Base-by-base conservation (phyloP, 2,888 invertebrate genomes). In the Parelbella ahira region DNA sequence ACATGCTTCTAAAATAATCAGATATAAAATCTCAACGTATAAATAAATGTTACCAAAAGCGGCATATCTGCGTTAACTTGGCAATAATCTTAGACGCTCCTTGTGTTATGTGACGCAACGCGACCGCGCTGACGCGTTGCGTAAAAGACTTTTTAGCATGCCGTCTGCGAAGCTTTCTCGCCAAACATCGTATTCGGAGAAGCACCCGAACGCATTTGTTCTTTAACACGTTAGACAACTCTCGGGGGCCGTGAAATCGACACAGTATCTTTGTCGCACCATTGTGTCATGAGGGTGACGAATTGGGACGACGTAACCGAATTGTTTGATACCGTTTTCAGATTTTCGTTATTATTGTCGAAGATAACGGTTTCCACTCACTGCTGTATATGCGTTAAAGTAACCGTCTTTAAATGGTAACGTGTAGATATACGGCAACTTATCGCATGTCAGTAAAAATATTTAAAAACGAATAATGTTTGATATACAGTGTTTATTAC, bases 111-210 rank as follows among this genome's bases (percentile, higher is more conserved):
- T 77, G 73, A 76, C 53, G 80, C 70, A 82, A 84, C 60, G 42
- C 49, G 36, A 33, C 51, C 49, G 50, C 55, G 51, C 61, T 61
- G 53, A 59, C 54, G 55, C 48, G 61, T 84, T 86, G 78, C 81
- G 82, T 76, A 83, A 79, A 74, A 61, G 62, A 54, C 71, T 72
- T 72, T 75, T 83, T 82, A 81, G 78, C 82, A 84, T 84, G 77
- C 82, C 63, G 73, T 57, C 65, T 63, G 68, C 65, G 54, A 58
- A 81, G 82, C 82, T 84, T 83, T 84, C 83, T 78, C 78, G 68
- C 53, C 69, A 66, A 70, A 67, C 68, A 64, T 58, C 63, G 55
- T 54, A 62, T 68, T 65, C 63, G 63, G 53, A 57, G 69, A 66
- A 67, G 78, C 76, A 78, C 80, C 81, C 77, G 75, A 50, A 47